Conservation (phyloP, 2,888 invertebrate genomes). For the Petrophora chlorosata region DNA sequence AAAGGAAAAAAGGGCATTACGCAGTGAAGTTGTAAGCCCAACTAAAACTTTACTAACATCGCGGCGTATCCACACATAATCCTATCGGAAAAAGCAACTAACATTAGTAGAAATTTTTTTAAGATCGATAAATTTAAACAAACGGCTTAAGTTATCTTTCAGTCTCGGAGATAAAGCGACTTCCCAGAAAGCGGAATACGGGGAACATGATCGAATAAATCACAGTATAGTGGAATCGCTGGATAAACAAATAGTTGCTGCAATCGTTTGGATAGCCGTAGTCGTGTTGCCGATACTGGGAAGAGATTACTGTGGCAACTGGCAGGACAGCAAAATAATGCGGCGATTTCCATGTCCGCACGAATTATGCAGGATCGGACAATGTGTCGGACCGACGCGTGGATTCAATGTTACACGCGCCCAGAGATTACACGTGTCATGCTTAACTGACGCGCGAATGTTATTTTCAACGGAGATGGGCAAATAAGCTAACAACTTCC, state of each 20-base stretch:
- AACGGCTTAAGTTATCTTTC: slow-evolving; percentile 40
- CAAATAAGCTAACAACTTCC: neutral
- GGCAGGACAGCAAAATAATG: slow-evolving; percentile 20
- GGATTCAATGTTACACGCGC: slow-evolving; percentile 43
- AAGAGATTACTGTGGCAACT: slow-evolving; percentile 24
- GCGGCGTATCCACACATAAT: slow-evolving; percentile 8
- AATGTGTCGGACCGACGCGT: slow-evolving; percentile 19
- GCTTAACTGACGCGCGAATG: slow-evolving; percentile 29
- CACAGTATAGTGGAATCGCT: slow-evolving; percentile 39
- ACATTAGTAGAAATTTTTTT: slow-evolving; percentile 28
- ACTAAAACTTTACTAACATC: slow-evolving; percentile 16
- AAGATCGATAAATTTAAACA: slow-evolving; percentile 35
- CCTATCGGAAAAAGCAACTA: slow-evolving; percentile 19
- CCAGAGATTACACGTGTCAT: slow-evolving; percentile 43
- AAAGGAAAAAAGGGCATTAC: too few species aligned
- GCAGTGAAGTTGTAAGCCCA: slow-evolving; percentile 26
- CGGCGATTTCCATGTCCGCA: slow-evolving; percentile 39
- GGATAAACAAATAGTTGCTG: slow-evolving; percentile 43
- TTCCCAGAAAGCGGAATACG: slow-evolving; percentile 38
- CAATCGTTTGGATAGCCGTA: slow-evolving; percentile 30
- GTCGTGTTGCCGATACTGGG: slow-evolving; percentile 26
- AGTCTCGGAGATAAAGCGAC: slow-evolving; percentile 39
- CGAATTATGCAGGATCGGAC: slow-evolving; percentile 47
- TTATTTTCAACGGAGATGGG: slow-evolving; percentile 14
- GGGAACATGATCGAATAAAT: slow-evolving; percentile 46